Evolutionary conservation across 2,888 invertebrate species (phyloP).

Genomic region (Phytoseiulus persimilis): DNA sequence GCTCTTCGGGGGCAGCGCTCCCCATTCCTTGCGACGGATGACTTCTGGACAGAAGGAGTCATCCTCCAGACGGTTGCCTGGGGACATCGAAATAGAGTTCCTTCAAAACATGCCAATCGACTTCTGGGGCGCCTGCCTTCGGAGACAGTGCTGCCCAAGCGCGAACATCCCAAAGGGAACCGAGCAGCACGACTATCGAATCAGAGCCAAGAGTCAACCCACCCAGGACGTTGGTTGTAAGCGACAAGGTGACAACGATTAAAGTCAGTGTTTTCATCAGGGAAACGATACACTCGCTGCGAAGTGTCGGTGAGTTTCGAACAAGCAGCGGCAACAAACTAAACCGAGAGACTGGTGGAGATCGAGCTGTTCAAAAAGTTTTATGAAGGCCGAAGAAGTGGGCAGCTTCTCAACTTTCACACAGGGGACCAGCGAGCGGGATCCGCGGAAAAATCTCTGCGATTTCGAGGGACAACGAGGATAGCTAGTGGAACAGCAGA

Average conservation of each 20-base stretch:
- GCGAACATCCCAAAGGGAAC: too few species aligned
- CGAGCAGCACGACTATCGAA: too few species aligned
- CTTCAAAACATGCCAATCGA: too few species aligned
- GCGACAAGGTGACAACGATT: neutral
- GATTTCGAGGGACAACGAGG: neutral
- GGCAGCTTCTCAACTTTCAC: neutral
- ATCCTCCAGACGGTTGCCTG: neutral
- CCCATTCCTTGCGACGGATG: slow-evolving; percentile 10
- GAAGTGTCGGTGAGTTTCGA: neutral
- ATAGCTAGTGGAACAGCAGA: neutral
- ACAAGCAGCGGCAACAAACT: neutral
- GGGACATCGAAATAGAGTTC: too few species aligned
- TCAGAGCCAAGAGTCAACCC: neutral
- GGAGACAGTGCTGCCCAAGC: too few species aligned
- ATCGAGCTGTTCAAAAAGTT: neutral
- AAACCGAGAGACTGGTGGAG: neutral
- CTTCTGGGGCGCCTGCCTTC: too few species aligned
- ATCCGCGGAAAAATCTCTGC: neutral
- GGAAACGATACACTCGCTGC: neutral
- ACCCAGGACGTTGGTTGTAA: neutral
- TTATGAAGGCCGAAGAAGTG: neutral
- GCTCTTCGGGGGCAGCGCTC: slow-evolving; percentile 6
- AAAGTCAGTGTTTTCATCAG: neutral
- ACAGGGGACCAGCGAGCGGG: neutral
- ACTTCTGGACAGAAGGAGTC: neutral